These are phyloP conservation scores for Caenorhabditis parvicauda DNA, from an alignment of 2,888 invertebrate species.

Conservation along the genomic window DNA sequence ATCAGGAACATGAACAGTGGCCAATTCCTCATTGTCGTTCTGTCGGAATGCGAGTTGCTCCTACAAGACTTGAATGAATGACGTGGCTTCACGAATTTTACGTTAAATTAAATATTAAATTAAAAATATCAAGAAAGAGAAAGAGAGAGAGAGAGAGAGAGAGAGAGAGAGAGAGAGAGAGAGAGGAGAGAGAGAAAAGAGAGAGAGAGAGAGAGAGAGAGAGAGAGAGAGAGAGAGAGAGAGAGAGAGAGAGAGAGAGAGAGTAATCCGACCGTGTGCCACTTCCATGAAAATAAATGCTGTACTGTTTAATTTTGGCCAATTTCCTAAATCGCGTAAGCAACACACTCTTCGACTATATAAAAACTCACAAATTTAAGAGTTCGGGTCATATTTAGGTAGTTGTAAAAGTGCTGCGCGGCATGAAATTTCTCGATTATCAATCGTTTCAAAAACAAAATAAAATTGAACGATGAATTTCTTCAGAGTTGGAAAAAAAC, in stretches of 20 bases:
- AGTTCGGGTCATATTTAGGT: too few relatives aligned
- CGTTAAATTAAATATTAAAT: not conserved
- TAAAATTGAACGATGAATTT: not conserved
- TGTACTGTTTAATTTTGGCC: too few relatives aligned
- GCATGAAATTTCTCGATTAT: too few relatives aligned
- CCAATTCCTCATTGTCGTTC: slow-evolving; percentile 41
- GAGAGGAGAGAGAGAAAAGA: slow-evolving; percentile 3
- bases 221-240: too few relatives aligned
- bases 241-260: too few relatives aligned
- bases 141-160: slow-evolving; percentile 2
- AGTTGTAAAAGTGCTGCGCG: too few relatives aligned
- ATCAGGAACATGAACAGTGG: slow-evolving; percentile 44
- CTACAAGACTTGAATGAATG: slow-evolving; percentile 13
- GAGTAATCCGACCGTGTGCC: too few relatives aligned
- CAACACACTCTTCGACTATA: too few relatives aligned
- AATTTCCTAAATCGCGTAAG: too few relatives aligned
- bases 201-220: not conserved
- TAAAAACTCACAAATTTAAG: too few relatives aligned
- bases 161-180: slow-evolving; percentile 7
- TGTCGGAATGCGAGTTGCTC: slow-evolving; percentile 29
- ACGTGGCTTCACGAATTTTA: not conserved
- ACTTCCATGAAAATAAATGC: too few relatives aligned
- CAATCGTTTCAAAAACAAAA: too few relatives aligned
- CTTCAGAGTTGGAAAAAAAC: not conserved
- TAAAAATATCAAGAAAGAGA: not conserved